Evolutionary conservation across 2,797 vertebrate genomes (phyloP), one percentile per base, ranked within the genome.

Genomic region (Gadopsis marmoratus): DNA sequence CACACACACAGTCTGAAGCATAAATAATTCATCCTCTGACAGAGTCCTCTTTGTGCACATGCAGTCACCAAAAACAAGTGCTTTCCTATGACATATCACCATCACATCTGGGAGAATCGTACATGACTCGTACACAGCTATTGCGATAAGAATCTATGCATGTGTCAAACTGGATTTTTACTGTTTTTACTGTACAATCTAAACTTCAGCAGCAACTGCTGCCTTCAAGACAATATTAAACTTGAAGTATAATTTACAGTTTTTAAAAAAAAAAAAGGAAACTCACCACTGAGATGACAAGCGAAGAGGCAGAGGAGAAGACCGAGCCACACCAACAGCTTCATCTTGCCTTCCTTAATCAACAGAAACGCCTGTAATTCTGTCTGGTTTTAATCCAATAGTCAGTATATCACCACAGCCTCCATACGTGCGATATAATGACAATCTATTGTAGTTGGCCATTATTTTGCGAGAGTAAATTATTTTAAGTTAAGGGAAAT

Each of bases 211-310:
- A 8, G 2, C 16, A 75, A 4, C 7, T 54, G 35, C 31, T 39
- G 29, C 41, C 1, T 21, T 47, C 1, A 23, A 33, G 8, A 17
- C 3, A 71, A 23, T 14, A 2, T 33, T 23, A 3, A 14, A 51
- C 26, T n/a, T 14, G 2, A 13, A 62, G 17, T 16, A 13, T 50
- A 13, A 65, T 56, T 21, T 29, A 56, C 17, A 21, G 43, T 64
- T 65, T 8, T 11, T 3, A 3, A 39, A 37, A 58, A 43, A 63
- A 59, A 48, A 58, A 43, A 61, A 55, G 41, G 8, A 59, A 54
- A 83, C 94, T 95, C 75, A 96, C 95, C 93, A 21, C 53, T 81
- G 58, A 92, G 84, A 31, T 84, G 79, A 74, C 72, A 92, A 54
- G 47, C n/a, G 16, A 91, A 74, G 71, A 93, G 76, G 73, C 89